Evolutionary conservation across 2,113 vertebrate genomes (phyloP).

Genomic region (Petrocephalus microphthalmus): DNA sequence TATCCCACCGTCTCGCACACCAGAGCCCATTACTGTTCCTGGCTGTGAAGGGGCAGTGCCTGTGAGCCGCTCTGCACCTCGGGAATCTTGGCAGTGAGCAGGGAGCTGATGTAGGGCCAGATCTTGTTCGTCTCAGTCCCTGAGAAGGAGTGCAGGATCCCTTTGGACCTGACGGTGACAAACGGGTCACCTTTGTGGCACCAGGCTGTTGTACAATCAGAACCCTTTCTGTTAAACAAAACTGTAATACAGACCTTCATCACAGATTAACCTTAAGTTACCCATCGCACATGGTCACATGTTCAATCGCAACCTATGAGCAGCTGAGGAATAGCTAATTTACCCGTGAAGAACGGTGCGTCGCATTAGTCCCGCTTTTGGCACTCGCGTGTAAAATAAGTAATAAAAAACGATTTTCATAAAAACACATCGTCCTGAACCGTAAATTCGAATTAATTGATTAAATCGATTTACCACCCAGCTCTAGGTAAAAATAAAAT

Average conservation of each 20-base stretch:
- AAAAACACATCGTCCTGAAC: too few species aligned
- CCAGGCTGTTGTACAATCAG: not conserved
- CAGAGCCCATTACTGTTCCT: conserved; percentile 33
- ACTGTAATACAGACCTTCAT: not conserved
- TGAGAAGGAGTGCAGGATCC: conserved; percentile 86
- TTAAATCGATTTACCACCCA: too few species aligned
- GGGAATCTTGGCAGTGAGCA: conserved; percentile 76
- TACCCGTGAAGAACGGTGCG: too few species aligned
- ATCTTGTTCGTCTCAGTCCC: conserved; percentile 94
- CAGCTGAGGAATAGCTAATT: too few species aligned
- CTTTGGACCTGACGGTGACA: conserved; percentile 69
- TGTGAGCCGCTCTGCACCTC: conserved; percentile 51
- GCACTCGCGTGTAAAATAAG: too few species aligned
- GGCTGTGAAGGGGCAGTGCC: conserved; percentile 36
- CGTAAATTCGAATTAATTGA: too few species aligned
- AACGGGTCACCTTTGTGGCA: not conserved
- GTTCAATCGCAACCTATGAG: not conserved
- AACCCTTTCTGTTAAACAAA: not conserved
- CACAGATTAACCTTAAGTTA: not conserved
- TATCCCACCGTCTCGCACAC: not conserved
- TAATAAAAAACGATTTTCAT: too few species aligned
- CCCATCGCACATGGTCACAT: not conserved
- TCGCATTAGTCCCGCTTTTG: too few species aligned
- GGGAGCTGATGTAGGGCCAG: conserved; percentile 87
- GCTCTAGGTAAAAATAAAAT: not conserved